Base-by-base conservation (phyloP, 2,113 vertebrate genomes). In the Plestiodon gilberti region DNA sequence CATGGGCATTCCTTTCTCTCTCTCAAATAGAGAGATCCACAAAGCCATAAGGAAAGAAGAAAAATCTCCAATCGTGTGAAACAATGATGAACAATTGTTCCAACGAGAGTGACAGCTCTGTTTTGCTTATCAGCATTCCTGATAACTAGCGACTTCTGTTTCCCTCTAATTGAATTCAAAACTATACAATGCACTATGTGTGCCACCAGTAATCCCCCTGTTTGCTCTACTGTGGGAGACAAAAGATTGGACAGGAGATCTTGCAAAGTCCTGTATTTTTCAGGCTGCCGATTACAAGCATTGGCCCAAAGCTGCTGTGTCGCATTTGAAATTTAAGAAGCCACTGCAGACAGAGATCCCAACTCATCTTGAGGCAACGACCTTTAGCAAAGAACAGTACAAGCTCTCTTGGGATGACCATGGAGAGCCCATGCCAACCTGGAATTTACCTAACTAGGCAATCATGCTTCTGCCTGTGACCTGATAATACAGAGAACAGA, bases 311-410 rank as follows among this genome's bases (percentile, higher is more conserved):
- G 40, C 77, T 70, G 87, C 81, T 81, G 83, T 91, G 92, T 82
- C 91, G 85, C 92, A 91, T 84, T 80, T 89, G 93, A 93, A 94
- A 92, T 0, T 1, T 1, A 87, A 93, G 88, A 87, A 91, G 80
- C 35, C 55, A 5, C 89, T 79, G 91, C 92, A 65, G 93, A 38
- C 13, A 76, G 55, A 82, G 73, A 82, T 57, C 11, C 28, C 13
- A 0, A 33, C 35, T 78, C 85, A 10, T 52, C 40, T 22, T 0
- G 0, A 83, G 62, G 52, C 67, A 33, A n/a, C n/a, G 90, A 90
- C 89, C 83, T 92, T 89, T 83, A 65, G 2, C 38, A 40, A 65
- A 85, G 65, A 89, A 70, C 20, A 69, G 62, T 62, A 55, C 23
- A 25, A 8, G 61, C 28, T 43, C 7, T 87, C 62, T 48, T n/a